These are phyloP conservation scores for Zonotrichia albicollis DNA, from an alignment of 2,797 vertebrate species.

Conservation along the genomic window DNA sequence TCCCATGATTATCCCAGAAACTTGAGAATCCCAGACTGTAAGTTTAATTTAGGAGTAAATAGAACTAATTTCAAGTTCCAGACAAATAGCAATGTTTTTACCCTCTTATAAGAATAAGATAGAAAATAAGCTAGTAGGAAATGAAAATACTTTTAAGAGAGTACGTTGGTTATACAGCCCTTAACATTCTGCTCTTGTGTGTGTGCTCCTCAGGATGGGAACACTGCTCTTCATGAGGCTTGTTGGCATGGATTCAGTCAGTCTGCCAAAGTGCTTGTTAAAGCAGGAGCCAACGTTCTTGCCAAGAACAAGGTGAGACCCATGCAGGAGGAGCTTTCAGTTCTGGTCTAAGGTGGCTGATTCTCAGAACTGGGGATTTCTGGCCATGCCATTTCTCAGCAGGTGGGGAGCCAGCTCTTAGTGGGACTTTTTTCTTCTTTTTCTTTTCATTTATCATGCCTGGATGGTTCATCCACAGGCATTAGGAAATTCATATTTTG, in stretches of 20 bases:
- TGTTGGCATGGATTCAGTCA: slow-evolving; percentile 97
- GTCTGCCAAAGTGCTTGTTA: slow-evolving; percentile 92
- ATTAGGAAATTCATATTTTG: slow-evolving; percentile 29
- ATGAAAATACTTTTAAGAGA: background rate
- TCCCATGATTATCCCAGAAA: background rate
- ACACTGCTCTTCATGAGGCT: slow-evolving; percentile 92
- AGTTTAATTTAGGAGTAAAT: background rate
- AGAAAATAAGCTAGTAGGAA: background rate
- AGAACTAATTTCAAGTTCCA: background rate
- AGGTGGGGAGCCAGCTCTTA: background rate
- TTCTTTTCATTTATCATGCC: background rate
- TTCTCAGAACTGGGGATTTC: background rate
- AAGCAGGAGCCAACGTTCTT: slow-evolving; percentile 94
- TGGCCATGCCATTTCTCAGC: background rate
- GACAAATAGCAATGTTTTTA: background rate
- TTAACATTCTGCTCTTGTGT: background rate
- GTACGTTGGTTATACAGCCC: background rate
- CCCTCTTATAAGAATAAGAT: background rate
- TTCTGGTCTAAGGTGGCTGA: background rate
- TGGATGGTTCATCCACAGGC: background rate
- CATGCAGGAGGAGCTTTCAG: background rate
- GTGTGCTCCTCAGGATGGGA: slow-evolving; percentile 85
- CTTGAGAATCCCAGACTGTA: background rate
- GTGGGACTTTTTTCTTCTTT: background rate
- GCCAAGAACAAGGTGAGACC: slow-evolving; percentile 93